Percentiles rank a stretch among this genome's conserved stretches.
These are phyloP conservation scores for Epinephelus coioides DNA, from an alignment of 2,797 vertebrate species.

Conservation along the genomic window DNA sequence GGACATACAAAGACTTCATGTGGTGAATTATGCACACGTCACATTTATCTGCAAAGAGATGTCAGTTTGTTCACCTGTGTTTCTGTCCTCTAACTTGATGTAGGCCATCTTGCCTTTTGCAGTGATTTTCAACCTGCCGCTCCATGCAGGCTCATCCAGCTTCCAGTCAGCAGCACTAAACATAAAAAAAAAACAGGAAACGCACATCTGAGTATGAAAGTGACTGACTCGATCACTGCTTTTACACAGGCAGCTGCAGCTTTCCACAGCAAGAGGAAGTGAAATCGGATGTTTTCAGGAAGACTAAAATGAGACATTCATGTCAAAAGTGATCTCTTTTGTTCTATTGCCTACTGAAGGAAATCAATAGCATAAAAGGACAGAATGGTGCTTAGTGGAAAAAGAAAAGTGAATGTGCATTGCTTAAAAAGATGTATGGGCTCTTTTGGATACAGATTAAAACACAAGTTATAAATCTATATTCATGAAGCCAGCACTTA, in stretches of 20 bases:
- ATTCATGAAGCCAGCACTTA: too few species aligned
- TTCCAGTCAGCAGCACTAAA: constrained; percentile 97
- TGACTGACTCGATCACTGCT: constrained; percentile 1
- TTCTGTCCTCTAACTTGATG: constrained; percentile 95
- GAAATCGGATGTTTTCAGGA: constrained; percentile 37
- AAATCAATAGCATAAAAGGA: not conserved
- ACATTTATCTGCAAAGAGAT: not conserved
- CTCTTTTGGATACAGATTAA: not conserved
- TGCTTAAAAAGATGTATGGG: fast-evolving
- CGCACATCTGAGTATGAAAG: not conserved
- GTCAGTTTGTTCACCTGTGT: constrained; percentile 85
- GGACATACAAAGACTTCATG: not conserved
- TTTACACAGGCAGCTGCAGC: constrained; percentile 2
- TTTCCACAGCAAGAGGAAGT: constrained; percentile 56
- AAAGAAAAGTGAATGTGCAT: not conserved
- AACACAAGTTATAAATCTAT: too few species aligned
- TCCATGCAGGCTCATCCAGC: constrained; percentile 96
- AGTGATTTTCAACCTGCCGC: constrained; percentile 93
- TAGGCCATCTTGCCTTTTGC: constrained; percentile 90
- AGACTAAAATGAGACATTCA: not conserved
- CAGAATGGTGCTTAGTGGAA: not conserved
- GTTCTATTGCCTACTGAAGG: not conserved
- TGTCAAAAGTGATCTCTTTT: not conserved
- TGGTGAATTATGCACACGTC: not conserved
- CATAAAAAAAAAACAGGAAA: constrained; percentile 42